Evolutionary conservation across 2,113 vertebrate genomes (phyloP), one percentile per base, ranked within the genome.

Genomic region (Oceanites oceanicus): DNA sequence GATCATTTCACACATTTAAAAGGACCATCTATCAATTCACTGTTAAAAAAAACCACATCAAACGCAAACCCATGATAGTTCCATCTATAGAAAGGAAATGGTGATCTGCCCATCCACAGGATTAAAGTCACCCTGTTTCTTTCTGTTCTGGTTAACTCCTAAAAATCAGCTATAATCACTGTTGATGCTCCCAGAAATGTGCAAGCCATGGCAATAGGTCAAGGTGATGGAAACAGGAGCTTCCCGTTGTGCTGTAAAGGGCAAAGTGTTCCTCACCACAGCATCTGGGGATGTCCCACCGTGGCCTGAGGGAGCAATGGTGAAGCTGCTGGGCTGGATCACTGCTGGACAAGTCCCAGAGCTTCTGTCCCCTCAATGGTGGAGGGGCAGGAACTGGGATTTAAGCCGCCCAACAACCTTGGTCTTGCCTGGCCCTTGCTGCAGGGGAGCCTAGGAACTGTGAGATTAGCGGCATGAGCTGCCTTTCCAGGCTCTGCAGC

Each of bases 1-100:
- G 72, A 94, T 89, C 52, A 45, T 78, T 88, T 89, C 73, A 73
- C 34, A 68, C 45, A 50, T 79, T 87, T 71, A n/a, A 96, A 96
- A 94, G 47, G 34, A 83, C 72, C 38, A 50, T 83, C 63, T 77
- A 75, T 91, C 65, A 86, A 79, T 87, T 53, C 32, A 7, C 21
- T 40, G 34, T 81, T 89, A 52, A 53, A 92, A 76, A 87, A 87
- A 55, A 3, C 3, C 9, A 42, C 85, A 94, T 95, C 77, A 91
- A 65, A 85, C 49, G 66, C 70, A 88, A 92, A 62, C 10, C 30
- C 27, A 9, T 21, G 17, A 45, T 36, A 87, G 30, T 75, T 88
- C 63, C 77, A 17, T 18, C 72, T 86, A 61, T 52, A 74, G 58
- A 89, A 82, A 85, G 68, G 40, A 72, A 89, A 87, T 7, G 12